Conservation (phyloP, 2,888 invertebrate species). For the Aspidapion aeneum region DNA sequence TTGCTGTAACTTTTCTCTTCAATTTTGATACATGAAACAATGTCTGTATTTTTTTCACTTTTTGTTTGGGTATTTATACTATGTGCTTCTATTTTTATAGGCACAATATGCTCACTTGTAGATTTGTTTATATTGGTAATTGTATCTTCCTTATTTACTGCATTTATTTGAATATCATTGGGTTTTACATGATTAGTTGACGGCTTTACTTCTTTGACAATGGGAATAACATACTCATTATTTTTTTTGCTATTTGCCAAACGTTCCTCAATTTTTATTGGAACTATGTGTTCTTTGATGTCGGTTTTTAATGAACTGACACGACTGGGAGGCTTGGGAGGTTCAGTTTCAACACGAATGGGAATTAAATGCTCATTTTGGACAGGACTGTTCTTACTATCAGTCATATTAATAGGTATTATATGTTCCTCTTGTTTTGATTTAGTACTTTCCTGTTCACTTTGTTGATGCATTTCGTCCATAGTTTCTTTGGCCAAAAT, state of each 20-base stretch:
- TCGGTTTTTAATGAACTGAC: too few relatives aligned
- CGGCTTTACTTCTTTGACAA: neutral
- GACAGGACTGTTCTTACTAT: neutral
- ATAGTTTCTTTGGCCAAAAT: neutral
- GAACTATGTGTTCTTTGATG: neutral
- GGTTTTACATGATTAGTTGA: neutral
- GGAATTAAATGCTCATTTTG: neutral
- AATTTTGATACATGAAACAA: neutral
- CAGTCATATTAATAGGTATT: neutral
- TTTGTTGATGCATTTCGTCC: neutral
- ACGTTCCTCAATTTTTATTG: constrained; percentile 4
- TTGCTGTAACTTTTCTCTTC: neutral
- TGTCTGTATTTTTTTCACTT: neutral
- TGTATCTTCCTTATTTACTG: neutral
- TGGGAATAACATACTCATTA: neutral
- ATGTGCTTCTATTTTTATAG: neutral
- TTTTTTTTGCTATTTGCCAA: neutral
- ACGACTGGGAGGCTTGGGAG: too few relatives aligned
- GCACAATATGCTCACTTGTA: neutral
- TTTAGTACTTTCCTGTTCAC: neutral
- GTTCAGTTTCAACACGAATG: too few relatives aligned
- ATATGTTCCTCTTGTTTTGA: neutral
- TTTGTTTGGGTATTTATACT: neutral
- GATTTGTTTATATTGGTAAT: neutral
- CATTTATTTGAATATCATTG: neutral